Evolutionary conservation across 2,113 vertebrate species (phyloP).

Genomic region (Percina caprodes): DNA sequence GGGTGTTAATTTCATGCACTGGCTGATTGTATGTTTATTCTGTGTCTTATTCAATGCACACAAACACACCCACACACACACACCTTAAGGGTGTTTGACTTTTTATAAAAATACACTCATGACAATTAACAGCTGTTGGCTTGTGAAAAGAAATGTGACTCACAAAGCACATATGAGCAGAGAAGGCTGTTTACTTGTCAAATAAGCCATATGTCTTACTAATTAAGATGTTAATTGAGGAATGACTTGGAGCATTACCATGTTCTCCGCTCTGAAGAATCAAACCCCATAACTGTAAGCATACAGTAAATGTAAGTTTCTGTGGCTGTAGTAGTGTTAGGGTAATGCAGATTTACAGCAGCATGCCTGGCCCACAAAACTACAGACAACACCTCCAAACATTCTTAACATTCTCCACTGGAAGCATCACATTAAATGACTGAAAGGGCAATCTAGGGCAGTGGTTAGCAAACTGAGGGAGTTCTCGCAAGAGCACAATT

Average conservation of each 20-base stretch:
- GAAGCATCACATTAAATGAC: too few relatives aligned
- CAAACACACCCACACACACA: background rate
- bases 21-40: background rate
- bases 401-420: too few relatives aligned
- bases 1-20: too few relatives aligned
- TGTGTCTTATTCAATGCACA: background rate
- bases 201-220: background rate
- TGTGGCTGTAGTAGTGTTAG: background rate
- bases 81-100: conserved; percentile 62
- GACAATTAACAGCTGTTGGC: conserved; percentile 34
- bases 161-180: background rate
- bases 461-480: too few relatives aligned
- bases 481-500: too few relatives aligned
- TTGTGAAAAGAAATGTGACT: conserved; percentile 40
- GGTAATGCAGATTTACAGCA: background rate
- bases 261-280: background rate
- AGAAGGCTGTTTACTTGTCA: background rate
- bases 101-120: conserved; percentile 41
- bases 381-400: background rate
- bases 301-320: background rate
- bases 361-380: background rate
- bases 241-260: background rate
- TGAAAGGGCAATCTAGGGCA: too few relatives aligned
- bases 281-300: background rate
- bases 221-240: background rate